A percentile compares a stretch with the other conserved stretches of the same genome.
Evolutionary conservation across 1,140 invertebrate genomes (phyloP).

Genomic region (Anastatus disparis): DNA sequence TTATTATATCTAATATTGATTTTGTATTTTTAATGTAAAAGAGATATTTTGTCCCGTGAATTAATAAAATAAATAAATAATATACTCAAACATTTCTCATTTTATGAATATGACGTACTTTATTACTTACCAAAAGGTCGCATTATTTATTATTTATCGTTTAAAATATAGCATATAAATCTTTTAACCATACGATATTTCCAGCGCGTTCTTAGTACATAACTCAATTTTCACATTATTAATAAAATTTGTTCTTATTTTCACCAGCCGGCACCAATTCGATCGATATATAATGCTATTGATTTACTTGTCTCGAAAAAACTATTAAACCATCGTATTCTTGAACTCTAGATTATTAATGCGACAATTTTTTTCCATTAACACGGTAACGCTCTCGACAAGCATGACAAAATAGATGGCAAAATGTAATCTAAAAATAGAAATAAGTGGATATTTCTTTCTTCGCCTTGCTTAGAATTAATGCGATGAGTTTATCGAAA

Average conservation of each 20-base stretch:
- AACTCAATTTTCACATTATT: background rate
- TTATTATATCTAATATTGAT: too few relatives aligned
- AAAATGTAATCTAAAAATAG: conserved; percentile 1
- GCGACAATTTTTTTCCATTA: background rate
- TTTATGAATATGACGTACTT: too few relatives aligned
- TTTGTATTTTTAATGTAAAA: too few relatives aligned
- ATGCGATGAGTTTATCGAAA: conserved; percentile 18
- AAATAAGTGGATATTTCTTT: background rate
- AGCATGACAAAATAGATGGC: background rate
- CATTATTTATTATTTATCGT: too few relatives aligned
- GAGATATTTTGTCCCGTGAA: too few relatives aligned
- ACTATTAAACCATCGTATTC: background rate
- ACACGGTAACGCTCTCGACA: background rate
- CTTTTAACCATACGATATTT: too few relatives aligned
- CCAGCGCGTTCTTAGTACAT: too few relatives aligned
- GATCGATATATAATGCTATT: conserved; percentile 2
- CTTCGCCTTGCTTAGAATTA: conserved; percentile 2
- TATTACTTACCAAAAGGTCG: too few relatives aligned
- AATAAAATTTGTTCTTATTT: background rate
- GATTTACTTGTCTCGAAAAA: background rate
- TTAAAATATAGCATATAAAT: too few relatives aligned
- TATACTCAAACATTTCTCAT: too few relatives aligned
- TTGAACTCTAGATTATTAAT: background rate
- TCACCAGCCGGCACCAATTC: background rate
- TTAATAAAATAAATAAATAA: too few relatives aligned